These are phyloP conservation scores for Drosophila neoperkinsi DNA, from an alignment of 2,888 invertebrate genomes.

Conservation along the genomic window DNA sequence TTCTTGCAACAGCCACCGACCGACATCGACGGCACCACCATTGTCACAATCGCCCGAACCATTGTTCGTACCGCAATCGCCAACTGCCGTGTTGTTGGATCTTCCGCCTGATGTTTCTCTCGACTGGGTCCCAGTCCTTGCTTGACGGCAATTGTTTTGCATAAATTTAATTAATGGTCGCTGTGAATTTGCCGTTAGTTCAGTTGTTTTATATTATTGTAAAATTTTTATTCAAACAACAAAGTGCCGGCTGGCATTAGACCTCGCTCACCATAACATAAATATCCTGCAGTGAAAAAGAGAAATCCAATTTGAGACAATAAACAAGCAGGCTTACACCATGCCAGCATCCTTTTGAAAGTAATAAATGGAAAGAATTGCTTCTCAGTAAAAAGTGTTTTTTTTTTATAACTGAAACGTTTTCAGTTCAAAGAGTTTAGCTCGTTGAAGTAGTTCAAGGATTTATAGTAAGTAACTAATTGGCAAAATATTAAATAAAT, in stretches of 20 bases:
- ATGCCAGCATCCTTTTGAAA: not conserved
- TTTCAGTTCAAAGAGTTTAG: not conserved
- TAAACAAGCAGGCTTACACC: slow-evolving; percentile 9
- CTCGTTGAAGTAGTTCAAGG: not conserved
- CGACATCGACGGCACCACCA: slow-evolving; percentile 44
- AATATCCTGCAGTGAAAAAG: slow-evolving; percentile 21
- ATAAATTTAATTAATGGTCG: slow-evolving; percentile 73
- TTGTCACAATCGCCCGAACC: slow-evolving; percentile 47
- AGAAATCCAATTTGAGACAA: slow-evolving; percentile 5
- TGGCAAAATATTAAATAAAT: not conserved
- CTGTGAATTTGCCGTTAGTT: slow-evolving; percentile 63
- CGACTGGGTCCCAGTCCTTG: slow-evolving; percentile 20
- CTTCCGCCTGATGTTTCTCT: slow-evolving; percentile 48
- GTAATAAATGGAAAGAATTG: slow-evolving; percentile 3
- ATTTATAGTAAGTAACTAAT: not conserved
- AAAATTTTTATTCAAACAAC: slow-evolving; percentile 51
- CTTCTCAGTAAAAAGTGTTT: not conserved
- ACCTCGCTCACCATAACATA: slow-evolving; percentile 25
- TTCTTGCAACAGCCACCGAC: slow-evolving; percentile 43
- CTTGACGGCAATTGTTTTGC: slow-evolving; percentile 40
- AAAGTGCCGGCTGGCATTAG: slow-evolving; percentile 35
- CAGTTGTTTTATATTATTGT: slow-evolving; percentile 60
- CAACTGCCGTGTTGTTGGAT: slow-evolving; percentile 59
- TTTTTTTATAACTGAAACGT: not conserved
- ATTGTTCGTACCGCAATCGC: slow-evolving; percentile 26